Evolutionary conservation across 2,888 invertebrate species (phyloP).

Genomic region (Ophioninae sp.): DNA sequence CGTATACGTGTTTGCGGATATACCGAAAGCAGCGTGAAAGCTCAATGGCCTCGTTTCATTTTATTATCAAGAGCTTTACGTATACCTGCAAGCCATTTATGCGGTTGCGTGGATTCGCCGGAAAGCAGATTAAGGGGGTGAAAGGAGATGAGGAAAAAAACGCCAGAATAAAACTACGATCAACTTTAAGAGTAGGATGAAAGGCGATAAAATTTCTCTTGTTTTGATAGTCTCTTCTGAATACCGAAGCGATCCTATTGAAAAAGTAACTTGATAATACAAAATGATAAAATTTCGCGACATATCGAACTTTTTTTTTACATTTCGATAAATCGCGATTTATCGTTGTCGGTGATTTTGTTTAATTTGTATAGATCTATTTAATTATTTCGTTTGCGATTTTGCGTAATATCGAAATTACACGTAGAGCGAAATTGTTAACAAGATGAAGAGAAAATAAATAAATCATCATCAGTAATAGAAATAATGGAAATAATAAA

Average conservation of each 20-base stretch:
- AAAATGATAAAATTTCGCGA: conserved; percentile 19
- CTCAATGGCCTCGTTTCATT: conserved; percentile 61
- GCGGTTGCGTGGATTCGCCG: conserved; percentile 33
- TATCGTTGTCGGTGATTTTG: conserved; percentile 16
- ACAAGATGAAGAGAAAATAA: no score
- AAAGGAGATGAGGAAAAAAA: neutral
- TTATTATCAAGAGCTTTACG: conserved; percentile 54
- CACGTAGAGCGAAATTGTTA: conserved; percentile 18
- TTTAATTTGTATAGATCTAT: conserved; percentile 26
- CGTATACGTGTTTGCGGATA: neutral
- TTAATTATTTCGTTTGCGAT: conserved; percentile 10
- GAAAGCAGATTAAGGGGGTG: conserved; percentile 4
- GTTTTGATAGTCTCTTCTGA: neutral
- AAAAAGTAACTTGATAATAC: neutral
- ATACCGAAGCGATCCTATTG: conserved; percentile 10
- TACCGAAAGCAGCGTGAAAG: conserved; percentile 23
- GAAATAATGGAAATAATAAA: no score
- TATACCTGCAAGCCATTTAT: conserved; percentile 19
- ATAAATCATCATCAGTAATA: no score
- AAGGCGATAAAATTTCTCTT: neutral
- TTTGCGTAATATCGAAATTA: conserved; percentile 2
- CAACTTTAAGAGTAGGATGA: neutral
- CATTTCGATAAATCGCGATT: conserved; percentile 4
- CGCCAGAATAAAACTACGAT: neutral
- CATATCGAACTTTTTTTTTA: neutral